phyloP scores from a whole-genome alignment of 1,140 invertebrate species.

The Pygmarrhopalites habei region DNA sequence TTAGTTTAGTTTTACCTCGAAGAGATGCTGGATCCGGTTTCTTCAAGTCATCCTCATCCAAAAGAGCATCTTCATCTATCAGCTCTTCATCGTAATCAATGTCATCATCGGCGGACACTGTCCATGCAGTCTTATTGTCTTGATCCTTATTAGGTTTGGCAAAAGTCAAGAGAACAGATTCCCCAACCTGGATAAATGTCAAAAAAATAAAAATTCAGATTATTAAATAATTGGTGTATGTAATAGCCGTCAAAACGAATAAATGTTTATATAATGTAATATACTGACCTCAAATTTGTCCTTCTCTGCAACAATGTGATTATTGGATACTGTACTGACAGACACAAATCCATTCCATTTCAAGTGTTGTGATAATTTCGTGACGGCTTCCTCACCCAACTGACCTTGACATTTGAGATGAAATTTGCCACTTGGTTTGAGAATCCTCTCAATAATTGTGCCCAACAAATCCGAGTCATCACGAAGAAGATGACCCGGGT shows the following conservation, averaged over 20 bases:
- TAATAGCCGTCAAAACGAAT: neutral
- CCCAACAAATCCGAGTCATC: constrained; percentile 1
- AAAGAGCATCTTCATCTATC: constrained; percentile 76
- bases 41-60: constrained; percentile 81
- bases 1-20: constrained; percentile 56
- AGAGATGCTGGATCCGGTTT: constrained; percentile 74
- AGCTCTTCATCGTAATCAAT: constrained; percentile 59
- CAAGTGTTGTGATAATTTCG: constrained; percentile 16
- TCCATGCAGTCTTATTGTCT: constrained; percentile 18
- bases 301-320: constrained; percentile 17
- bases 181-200: constrained; percentile 20
- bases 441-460: constrained; percentile 18
- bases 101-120: constrained; percentile 50
- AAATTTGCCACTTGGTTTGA: constrained; percentile 16
- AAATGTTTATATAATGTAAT: neutral
- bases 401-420: constrained; percentile 6
- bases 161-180: constrained; percentile 19
- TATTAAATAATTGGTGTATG: neutral
- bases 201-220: neutral
- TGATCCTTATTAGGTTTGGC: constrained; percentile 7
- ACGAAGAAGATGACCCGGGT: neutral
- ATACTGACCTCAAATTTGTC: constrained; percentile 23
- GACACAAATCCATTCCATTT: constrained; percentile 20
- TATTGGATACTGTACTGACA: neutral
- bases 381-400: neutral